phyloP scores from a whole-genome alignment of 2,888 invertebrate species.

The Chalcosyrphus nemorum region DNA sequence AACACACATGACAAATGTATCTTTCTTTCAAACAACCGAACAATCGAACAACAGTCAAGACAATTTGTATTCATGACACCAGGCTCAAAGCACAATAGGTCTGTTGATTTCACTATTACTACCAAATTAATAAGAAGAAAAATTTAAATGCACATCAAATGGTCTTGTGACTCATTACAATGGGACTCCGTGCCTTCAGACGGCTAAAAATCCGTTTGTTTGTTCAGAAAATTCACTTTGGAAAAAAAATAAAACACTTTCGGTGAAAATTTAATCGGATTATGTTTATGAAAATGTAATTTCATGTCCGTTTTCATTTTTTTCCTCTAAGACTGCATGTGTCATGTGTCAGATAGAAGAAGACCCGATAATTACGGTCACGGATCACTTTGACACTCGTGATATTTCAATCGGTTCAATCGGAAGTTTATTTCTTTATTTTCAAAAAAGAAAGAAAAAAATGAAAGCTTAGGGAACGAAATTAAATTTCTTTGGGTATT shows the following conservation, averaged over 20 bases:
- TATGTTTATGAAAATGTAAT: constrained; percentile 26
- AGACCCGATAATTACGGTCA: neutral
- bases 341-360: neutral
- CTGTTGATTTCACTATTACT: constrained; percentile 58
- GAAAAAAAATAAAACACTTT: constrained; percentile 64
- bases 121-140: constrained; percentile 16
- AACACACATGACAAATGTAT: constrained; percentile 31
- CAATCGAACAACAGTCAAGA: constrained; percentile 1
- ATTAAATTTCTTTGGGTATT: neutral
- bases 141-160: constrained; percentile 38
- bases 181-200: neutral
- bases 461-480: neutral
- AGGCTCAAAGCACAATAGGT: constrained; percentile 17
- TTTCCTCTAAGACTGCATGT: neutral
- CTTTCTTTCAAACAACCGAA: neutral
- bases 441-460: neutral
- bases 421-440: neutral
- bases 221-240: constrained; percentile 8
- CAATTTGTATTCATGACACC: constrained; percentile 56
- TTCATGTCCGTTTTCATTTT: neutral
- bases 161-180: constrained; percentile 31
- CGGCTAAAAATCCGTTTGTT: neutral
- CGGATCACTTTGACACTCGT: constrained; percentile 20
- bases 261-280: constrained; percentile 46
- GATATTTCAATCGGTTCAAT: constrained; percentile 13